A percentile compares a stretch with the other conserved stretches of the same genome.
Conservation (phyloP, 2,113 vertebrate genomes). For the Myiagra hebetior region DNA sequence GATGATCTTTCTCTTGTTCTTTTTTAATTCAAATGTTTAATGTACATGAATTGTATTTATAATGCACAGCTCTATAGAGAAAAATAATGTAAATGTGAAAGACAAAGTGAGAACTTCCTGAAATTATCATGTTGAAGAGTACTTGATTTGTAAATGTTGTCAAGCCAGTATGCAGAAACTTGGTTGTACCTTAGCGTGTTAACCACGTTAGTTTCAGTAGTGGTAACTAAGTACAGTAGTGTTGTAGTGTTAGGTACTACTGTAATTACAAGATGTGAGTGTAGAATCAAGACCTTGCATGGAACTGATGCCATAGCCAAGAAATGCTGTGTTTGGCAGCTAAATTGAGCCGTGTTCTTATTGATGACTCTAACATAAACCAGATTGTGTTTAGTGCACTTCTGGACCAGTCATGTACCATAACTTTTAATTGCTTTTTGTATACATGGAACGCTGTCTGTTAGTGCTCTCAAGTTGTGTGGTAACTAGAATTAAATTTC, state of each 20-base stretch:
- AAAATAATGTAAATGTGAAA: background rate
- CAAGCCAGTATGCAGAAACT: rapidly evolving
- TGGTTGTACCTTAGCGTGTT: background rate
- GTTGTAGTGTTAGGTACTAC: background rate
- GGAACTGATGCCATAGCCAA: background rate
- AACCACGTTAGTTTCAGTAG: background rate
- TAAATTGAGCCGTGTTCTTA: background rate
- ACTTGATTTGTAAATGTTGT: background rate
- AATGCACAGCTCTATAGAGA: background rate
- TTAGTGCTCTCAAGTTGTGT: background rate
- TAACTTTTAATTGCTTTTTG: background rate
- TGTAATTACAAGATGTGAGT: background rate
- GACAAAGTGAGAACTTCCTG: background rate
- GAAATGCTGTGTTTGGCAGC: background rate
- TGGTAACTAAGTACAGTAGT: background rate
- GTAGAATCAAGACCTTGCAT: background rate
- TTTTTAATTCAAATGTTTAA: background rate
- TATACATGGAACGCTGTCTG: background rate
- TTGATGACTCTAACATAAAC: background rate
- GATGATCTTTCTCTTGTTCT: background rate
- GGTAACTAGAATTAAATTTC: background rate
- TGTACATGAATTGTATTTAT: background rate
- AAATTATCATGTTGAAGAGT: background rate
- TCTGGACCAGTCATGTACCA: background rate
- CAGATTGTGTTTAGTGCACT: background rate